Evolutionary conservation across 2,888 invertebrate species (phyloP).

Genomic region (Latheticus oryzae): DNA sequence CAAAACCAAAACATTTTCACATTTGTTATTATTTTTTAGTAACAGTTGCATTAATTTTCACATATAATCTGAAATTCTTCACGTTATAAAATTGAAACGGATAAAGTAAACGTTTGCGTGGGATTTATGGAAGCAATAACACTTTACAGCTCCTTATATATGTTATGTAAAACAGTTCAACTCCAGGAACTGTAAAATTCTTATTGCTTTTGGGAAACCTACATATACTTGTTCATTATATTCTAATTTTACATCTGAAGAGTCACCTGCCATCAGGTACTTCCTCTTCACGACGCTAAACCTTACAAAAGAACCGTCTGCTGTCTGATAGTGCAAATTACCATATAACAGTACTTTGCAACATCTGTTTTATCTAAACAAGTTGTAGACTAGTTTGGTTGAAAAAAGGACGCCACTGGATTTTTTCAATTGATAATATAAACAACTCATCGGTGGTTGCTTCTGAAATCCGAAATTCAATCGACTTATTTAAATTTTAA

Average conservation of each 20-base stretch:
- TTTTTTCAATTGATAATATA: neutral
- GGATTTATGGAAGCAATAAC: constrained; percentile 13
- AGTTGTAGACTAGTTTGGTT: too few relatives aligned
- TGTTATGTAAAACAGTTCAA: constrained; percentile 8
- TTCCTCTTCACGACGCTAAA: constrained; percentile 6
- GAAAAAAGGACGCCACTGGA: constrained; percentile 19
- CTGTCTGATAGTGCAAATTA: constrained; percentile 7
- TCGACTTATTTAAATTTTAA: constrained; percentile 29
- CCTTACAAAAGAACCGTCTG: constrained; percentile 2
- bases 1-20: too few relatives aligned
- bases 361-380: too few relatives aligned
- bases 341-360: constrained; percentile 13
- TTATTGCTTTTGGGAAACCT: constrained; percentile 10
- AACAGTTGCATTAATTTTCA: too few relatives aligned
- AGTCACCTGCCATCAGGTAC: constrained; percentile 4
- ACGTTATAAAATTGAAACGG: constrained; percentile 18
- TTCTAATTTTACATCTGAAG: constrained; percentile 11
- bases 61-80: constrained; percentile 3
- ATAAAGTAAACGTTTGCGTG: constrained; percentile 5
- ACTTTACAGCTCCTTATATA: constrained; percentile 10
- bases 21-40: too few relatives aligned
- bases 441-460: constrained; percentile 4
- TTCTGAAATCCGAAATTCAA: constrained; percentile 6
- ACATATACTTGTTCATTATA: constrained; percentile 15
- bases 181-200: constrained; percentile 8